phyloP scores from a whole-genome alignment of 2,113 vertebrate genomes.

The Podocnemis expansa region DNA sequence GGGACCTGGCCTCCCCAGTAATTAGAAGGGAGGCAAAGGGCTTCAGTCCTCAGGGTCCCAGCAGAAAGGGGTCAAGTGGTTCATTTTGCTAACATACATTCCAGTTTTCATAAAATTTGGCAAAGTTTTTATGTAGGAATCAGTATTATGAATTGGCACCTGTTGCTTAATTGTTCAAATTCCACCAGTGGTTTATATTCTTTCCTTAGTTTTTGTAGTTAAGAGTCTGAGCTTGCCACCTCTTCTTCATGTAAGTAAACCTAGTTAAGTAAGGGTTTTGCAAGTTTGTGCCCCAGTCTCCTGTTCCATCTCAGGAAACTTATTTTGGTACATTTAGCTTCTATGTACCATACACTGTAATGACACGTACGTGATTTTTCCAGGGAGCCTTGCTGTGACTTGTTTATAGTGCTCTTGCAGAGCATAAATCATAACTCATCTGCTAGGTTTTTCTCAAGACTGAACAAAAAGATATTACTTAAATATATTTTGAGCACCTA shows the following conservation, averaged over 20 bases:
- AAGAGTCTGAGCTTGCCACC: background rate
- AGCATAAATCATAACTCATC: constrained; percentile 7
- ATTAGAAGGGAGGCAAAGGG: too few relatives aligned
- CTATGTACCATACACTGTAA: background rate
- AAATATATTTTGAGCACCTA: constrained; percentile 24
- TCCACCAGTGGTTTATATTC: rapidly evolving
- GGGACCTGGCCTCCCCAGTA: too few relatives aligned
- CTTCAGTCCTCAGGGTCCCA: too few relatives aligned
- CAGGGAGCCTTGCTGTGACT: constrained; percentile 15
- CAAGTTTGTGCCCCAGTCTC: background rate
- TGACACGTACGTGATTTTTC: background rate
- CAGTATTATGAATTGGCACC: background rate
- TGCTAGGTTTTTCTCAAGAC: background rate
- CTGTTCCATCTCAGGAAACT: background rate
- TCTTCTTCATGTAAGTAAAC: background rate
- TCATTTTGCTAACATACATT: background rate
- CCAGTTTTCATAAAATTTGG: background rate
- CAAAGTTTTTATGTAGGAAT: background rate
- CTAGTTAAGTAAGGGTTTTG: background rate
- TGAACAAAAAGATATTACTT: background rate
- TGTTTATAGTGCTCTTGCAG: background rate
- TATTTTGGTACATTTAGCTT: constrained; percentile 33
- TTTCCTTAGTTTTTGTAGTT: background rate
- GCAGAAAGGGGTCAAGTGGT: background rate
- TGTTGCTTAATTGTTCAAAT: background rate